A percentile compares a stretch with the other conserved stretches of the same genome.
phyloP scores from a whole-genome alignment of 2,888 invertebrate genomes.

The Eupithecia tripunctaria region DNA sequence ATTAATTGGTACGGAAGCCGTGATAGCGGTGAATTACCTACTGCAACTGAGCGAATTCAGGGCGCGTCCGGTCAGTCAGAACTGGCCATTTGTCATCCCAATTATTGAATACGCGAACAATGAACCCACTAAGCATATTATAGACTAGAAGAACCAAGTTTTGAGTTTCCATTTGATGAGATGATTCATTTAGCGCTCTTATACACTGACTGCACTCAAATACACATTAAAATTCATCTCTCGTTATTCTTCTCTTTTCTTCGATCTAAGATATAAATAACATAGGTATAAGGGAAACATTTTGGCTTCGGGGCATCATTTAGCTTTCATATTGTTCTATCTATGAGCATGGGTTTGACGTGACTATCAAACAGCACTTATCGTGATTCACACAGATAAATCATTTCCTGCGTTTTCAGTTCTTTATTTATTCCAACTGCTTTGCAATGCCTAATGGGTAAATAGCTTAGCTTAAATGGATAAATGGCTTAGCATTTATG shows the following conservation, averaged over 20 bases:
- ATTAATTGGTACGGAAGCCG: constrained; percentile 41
- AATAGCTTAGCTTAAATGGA: constrained; percentile 5
- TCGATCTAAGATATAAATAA: background rate
- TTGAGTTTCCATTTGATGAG: background rate
- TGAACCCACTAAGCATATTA: background rate
- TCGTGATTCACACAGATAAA: background rate
- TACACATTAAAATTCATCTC: too few species aligned
- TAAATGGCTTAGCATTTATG: constrained; percentile 3
- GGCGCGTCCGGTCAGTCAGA: constrained; percentile 30
- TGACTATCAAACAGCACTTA: background rate
- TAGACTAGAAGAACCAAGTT: background rate
- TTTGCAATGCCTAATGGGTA: background rate
- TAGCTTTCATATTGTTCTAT: background rate
- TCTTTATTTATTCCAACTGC: constrained; percentile 1
- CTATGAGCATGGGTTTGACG: background rate
- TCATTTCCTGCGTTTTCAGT: background rate
- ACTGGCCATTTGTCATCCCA: constrained; percentile 31
- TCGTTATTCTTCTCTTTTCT: background rate
- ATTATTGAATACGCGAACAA: background rate
- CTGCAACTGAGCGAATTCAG: constrained; percentile 48
- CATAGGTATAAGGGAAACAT: background rate
- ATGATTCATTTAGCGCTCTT: background rate
- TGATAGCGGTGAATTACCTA: constrained; percentile 48
- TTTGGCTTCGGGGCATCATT: background rate
- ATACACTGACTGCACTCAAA: too few species aligned